Base-by-base conservation (phyloP, 2,113 vertebrate species). In the Brachirus orientalis region DNA sequence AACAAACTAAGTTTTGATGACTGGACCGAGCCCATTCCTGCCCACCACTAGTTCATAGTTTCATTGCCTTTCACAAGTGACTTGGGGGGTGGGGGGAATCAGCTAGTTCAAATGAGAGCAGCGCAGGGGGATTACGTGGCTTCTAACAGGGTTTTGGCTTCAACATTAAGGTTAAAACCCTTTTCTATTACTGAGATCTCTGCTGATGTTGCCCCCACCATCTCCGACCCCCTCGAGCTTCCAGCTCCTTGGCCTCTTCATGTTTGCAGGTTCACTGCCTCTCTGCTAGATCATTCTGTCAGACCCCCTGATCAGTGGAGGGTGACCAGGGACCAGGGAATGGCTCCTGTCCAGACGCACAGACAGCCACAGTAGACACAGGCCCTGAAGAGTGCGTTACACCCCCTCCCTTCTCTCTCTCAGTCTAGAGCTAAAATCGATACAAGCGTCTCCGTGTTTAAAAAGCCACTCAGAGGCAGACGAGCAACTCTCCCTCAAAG, bases 151-250 rank as follows among this genome's bases (percentile, higher is more conserved):
- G 90, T 90, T 93, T 92, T 90, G 92, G 84, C 92, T 90, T 81
- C 83, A 88, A 92, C 91, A 92, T 91, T 93, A 92, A 93, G 92
- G 92, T 93, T 94, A 94, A 94, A 93, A 87, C 91, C 90, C 89
- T 91, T 92, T 93, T 93, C 92, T 92, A 91, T 93, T 94, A 92
- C 90, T 54, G 78, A 75, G 84, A 89, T 91, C 90, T 91, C 83
- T 86, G 86, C 82, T 80, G 90, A 88, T 90, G 91, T 88, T 88
- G 84, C 83, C 83, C 85, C 72, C 55, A 10, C 82, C 79, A 78
- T 75, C 84, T 69, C 75, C 35, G 77, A 63, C 82, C 76, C 82
- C 82, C 82, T 45, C 50, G 79, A 89, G 86, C 85, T 85, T 79
- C 85, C 82, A 79, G 82, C 88, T 77, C 73, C 80, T 78, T 92